Evolutionary conservation across 2,113 vertebrate species (phyloP).

Genomic region (Sceloporus undulatus): DNA sequence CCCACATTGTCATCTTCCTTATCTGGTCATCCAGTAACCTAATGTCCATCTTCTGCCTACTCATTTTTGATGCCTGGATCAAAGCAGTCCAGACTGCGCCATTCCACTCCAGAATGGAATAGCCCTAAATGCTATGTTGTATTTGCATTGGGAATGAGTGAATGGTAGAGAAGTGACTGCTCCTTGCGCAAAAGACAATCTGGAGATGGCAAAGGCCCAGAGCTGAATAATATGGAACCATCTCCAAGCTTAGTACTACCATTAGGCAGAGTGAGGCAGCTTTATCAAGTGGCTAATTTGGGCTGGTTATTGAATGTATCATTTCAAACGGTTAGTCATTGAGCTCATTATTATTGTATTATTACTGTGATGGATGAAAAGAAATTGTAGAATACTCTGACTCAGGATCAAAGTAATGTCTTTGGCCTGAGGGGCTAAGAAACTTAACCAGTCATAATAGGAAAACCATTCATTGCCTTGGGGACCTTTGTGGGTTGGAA

Average conservation of each 20-base stretch:
- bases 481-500: too few species aligned
- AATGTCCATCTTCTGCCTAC: too few species aligned
- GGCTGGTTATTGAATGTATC: background rate
- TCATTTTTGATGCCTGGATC: too few species aligned
- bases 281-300: background rate
- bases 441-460: background rate
- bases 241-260: background rate
- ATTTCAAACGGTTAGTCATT: background rate
- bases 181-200: background rate
- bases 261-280: background rate
- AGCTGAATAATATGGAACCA: background rate
- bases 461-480: too few species aligned
- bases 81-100: too few species aligned
- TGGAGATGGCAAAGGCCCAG: background rate
- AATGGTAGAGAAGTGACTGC: background rate
- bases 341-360: background rate
- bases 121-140: background rate
- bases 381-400: background rate
- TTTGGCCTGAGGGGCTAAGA: background rate
- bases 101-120: too few species aligned
- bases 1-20: too few species aligned
- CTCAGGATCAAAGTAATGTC: background rate
- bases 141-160: background rate
- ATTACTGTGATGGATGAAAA: background rate
- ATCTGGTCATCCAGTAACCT: too few species aligned